Percentiles rank a stretch among this genome's conserved stretches.
phyloP scores from a whole-genome alignment of 2,797 vertebrate genomes.

The Melanotaenia trifasciata region DNA sequence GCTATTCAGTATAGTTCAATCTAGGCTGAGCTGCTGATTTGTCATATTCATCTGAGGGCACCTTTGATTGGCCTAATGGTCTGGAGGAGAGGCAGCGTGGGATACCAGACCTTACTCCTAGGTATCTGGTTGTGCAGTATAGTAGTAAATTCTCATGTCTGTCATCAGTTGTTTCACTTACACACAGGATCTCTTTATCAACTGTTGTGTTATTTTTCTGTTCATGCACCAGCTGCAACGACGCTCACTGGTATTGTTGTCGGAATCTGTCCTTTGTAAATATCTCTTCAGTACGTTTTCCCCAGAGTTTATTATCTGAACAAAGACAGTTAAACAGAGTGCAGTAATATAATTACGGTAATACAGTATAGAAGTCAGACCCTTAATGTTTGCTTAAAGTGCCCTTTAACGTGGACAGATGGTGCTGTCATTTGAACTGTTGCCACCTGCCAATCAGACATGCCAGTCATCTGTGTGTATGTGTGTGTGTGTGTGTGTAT shows the following conservation, averaged over 20 bases:
- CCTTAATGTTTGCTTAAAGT: slow-evolving; percentile 53
- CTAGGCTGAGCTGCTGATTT: slow-evolving; percentile 64
- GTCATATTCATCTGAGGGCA: slow-evolving; percentile 66
- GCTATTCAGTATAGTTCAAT: slow-evolving; percentile 69
- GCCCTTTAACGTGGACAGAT: slow-evolving; percentile 75
- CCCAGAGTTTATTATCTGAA: not conserved
- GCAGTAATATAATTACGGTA: slow-evolving; percentile 6
- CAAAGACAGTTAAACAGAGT: not conserved
- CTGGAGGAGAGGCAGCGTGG: slow-evolving; percentile 30
- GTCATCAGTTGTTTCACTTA: slow-evolving; percentile 10
- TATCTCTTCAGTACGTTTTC: not conserved
- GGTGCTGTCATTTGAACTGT: slow-evolving; percentile 68
- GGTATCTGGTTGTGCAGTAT: slow-evolving; percentile 17
- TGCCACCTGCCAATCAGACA: slow-evolving; percentile 73
- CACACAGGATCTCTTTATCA: not conserved
- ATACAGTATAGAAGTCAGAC: slow-evolving; percentile 33
- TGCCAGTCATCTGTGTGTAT: slow-evolving; percentile 67
- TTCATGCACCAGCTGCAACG: not conserved
- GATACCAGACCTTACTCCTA: slow-evolving; percentile 30
- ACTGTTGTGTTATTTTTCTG: not conserved
- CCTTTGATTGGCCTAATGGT: slow-evolving; percentile 68
- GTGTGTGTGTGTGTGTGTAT: slow-evolving; percentile 17
- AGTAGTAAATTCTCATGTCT: slow-evolving; percentile 19
- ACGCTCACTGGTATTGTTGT: not conserved
- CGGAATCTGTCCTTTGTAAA: not conserved